A percentile compares a stretch with the other conserved stretches of the same genome.
Evolutionary conservation across 2,113 vertebrate species (phyloP).

Genomic region (Perognathus longimembris): DNA sequence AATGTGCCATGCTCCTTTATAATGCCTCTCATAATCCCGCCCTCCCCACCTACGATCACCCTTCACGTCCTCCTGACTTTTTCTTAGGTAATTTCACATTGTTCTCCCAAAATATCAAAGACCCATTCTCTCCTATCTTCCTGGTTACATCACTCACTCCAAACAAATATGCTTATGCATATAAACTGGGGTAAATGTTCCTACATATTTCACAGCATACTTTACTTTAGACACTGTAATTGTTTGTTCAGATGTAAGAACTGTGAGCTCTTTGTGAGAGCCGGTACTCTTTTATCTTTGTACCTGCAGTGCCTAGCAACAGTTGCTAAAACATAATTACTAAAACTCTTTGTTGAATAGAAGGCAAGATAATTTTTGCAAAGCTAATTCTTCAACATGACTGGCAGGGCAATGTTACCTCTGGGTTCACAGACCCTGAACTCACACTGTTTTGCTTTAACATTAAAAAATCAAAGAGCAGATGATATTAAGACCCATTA

Average conservation of each 20-base stretch:
- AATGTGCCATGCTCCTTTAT: background rate
- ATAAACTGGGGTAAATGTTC: background rate
- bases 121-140: background rate
- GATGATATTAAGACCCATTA: background rate
- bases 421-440: background rate
- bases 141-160: too few relatives aligned
- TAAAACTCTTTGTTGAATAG: background rate
- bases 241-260: background rate
- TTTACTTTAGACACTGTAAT: background rate
- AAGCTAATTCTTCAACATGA: background rate
- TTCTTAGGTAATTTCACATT: background rate
- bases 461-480: background rate
- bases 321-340: background rate
- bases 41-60: background rate
- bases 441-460: background rate
- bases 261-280: background rate
- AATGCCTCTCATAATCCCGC: too few relatives aligned
- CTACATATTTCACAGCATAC: background rate
- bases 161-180: background rate
- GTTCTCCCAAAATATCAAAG: background rate
- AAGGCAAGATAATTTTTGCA: constrained; percentile 12
- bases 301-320: background rate
- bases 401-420: background rate
- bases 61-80: background rate
- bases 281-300: background rate